phyloP scores from a whole-genome alignment of 2,888 invertebrate genomes.

The Brachypalpus laphriformis region DNA sequence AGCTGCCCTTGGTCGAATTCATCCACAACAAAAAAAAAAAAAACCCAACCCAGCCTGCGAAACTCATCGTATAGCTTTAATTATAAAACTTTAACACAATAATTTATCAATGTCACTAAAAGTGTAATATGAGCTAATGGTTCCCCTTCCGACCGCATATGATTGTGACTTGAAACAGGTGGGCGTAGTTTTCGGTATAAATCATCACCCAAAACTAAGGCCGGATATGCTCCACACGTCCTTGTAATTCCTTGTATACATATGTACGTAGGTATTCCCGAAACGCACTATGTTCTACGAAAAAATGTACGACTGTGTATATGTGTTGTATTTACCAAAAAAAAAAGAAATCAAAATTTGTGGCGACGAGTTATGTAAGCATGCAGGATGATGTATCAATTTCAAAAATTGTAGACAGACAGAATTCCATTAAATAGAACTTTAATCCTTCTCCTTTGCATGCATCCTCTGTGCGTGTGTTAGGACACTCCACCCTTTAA shows the following conservation, averaged over 20 bases:
- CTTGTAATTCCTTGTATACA: not conserved
- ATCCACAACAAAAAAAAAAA: not conserved
- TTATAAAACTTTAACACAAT: slow-evolving; percentile 50
- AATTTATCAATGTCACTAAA: slow-evolving; percentile 60
- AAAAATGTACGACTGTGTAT: not conserved
- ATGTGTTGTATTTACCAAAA: not conserved
- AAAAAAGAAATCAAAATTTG: slow-evolving; percentile 12
- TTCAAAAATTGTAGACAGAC: not conserved
- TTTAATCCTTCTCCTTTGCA: not conserved
- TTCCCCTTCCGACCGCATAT: not conserved
- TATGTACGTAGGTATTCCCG: not conserved
- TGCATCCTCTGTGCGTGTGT: not conserved
- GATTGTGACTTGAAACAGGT: slow-evolving; percentile 54
- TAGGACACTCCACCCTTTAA: not conserved
- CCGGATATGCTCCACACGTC: slow-evolving; percentile 50
- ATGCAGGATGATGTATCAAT: slow-evolving; percentile 40
- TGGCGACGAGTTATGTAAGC: slow-evolving; percentile 63
- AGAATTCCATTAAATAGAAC: not conserved
- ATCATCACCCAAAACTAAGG: not conserved
- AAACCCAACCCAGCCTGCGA: not conserved
- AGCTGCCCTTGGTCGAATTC: not conserved
- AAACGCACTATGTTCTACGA: slow-evolving; percentile 7
- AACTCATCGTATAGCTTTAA: slow-evolving; percentile 25
- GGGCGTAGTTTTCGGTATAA: slow-evolving; percentile 41
- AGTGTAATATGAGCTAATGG: slow-evolving; percentile 42